Evolutionary conservation across 2,888 invertebrate genomes (phyloP).

Genomic region (Pantelozetes paolii): DNA sequence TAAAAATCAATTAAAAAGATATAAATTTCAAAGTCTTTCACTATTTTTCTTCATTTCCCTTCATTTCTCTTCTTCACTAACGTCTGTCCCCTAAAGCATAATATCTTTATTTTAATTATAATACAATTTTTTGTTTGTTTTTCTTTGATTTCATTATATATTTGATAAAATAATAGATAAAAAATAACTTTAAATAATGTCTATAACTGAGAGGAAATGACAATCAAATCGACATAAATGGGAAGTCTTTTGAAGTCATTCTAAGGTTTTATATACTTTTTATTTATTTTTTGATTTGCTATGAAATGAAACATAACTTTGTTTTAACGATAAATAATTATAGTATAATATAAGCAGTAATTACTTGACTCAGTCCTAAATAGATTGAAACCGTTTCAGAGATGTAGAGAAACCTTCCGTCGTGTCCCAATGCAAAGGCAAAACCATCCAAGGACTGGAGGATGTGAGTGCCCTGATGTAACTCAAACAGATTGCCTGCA

Average conservation of each 20-base stretch:
- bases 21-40: too few species aligned
- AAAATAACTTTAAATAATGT: too few species aligned
- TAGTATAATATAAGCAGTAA: conserved; percentile 50
- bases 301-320: too few species aligned
- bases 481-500: conserved; percentile 77
- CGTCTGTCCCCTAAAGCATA: background rate
- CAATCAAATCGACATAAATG: too few species aligned
- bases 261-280: background rate
- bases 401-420: conserved; percentile 97
- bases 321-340: too few species aligned
- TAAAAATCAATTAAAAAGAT: background rate
- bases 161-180: too few species aligned
- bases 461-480: conserved; percentile 95
- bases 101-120: conserved; percentile 20
- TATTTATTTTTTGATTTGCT: too few species aligned
- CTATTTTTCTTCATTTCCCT: too few species aligned
- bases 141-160: background rate
- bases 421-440: conserved; percentile 88
- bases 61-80: background rate
- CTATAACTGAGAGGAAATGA: too few species aligned
- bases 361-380: conserved; percentile 97
- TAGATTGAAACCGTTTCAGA: conserved; percentile 99
- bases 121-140: background rate
- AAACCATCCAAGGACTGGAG: conserved; percentile 98
- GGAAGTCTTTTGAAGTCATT: too few species aligned